Evolutionary conservation across 2,113 vertebrate species (phyloP), one percentile per base, ranked within the genome.

Genomic region (Actenoides hombroni): DNA sequence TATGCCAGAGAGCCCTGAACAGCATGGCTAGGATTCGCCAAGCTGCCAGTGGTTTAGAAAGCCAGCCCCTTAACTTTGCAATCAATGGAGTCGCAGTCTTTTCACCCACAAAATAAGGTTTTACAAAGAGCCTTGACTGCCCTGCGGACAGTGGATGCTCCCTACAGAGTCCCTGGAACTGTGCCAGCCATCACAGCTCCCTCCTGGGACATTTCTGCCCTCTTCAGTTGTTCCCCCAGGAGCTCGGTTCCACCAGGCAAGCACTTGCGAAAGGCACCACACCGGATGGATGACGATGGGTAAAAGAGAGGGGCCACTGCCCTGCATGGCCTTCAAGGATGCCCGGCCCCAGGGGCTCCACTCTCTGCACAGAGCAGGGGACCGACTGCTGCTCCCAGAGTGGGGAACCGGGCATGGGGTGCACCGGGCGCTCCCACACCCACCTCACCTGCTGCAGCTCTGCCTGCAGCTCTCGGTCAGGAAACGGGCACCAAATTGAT

Each of bases 241-340:
- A 42, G 63, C 69, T 37, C 16, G 0, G 40, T 2, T 69, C 59
- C n/a, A 17, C 25, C 24, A 11, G 64, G 8, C 0, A 1, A 60
- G 44, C 46, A 21, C 51, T 21, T 44, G 18, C 0, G 0, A 13
- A 25, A 23, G 56, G 46, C 54, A 67, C 53, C 42, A 7, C 20
- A 0, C 5, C 3, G 75, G 40, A 46, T 0, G 33, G 33, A 8
- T 13, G 33, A 6, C 1, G 0, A 28, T 24, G 12, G 46, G 48
- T 25, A 28, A 14, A 37, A 51, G 25, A 19, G 37, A 16, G 46
- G 25, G 23, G 28, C 54, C 0, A 2, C 67, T 35, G 24, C 16
- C 65, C 23, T 0, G 0, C 3, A 0, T 4, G 39, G 17, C 60
- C 67, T 68, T 19, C 2, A 1, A 74, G 61, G 49, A 46, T 5